Percentiles rank a stretch among this genome's conserved stretches.
Evolutionary conservation across 2,797 vertebrate species (phyloP).

Genomic region (Sciurus carolinensis): DNA sequence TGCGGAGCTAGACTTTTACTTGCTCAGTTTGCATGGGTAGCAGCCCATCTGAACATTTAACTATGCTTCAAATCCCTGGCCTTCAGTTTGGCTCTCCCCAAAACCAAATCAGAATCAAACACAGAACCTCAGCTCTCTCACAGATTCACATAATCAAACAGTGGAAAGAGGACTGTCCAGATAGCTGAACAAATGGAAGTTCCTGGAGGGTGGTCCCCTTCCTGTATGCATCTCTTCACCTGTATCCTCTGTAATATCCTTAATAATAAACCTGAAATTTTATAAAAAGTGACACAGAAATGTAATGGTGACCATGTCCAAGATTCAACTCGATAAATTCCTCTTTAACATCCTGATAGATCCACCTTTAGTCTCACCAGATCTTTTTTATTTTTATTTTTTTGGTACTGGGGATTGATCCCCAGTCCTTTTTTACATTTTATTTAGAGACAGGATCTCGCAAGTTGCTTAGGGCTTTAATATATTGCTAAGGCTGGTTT

Average conservation of each 20-base stretch:
- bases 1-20: slow-evolving; percentile 36
- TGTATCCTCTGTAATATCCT: not conserved
- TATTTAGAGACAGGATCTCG: too few relatives aligned
- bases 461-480: too few relatives aligned
- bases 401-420: too few relatives aligned
- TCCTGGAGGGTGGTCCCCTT: not conserved
- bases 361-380: not conserved
- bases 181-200: not conserved
- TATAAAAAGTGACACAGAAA: not conserved
- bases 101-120: slow-evolving; percentile 34
- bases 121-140: slow-evolving; percentile 28
- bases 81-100: slow-evolving; percentile 3
- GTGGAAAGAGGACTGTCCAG: not conserved
- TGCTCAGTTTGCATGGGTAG: not conserved
- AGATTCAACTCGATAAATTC: not conserved
- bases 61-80: slow-evolving; percentile 47
- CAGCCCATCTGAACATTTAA: slow-evolving; percentile 34
- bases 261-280: not conserved
- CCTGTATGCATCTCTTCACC: not conserved
- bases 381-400: not conserved
- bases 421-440: too few relatives aligned
- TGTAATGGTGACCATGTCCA: not conserved
- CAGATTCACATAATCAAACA: slow-evolving; percentile 39
- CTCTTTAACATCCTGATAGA: not conserved
- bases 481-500: too few relatives aligned